Percentiles rank a stretch among this genome's conserved stretches.
Evolutionary conservation across 2,113 vertebrate species (phyloP).

Genomic region (Stigmatopora argus): DNA sequence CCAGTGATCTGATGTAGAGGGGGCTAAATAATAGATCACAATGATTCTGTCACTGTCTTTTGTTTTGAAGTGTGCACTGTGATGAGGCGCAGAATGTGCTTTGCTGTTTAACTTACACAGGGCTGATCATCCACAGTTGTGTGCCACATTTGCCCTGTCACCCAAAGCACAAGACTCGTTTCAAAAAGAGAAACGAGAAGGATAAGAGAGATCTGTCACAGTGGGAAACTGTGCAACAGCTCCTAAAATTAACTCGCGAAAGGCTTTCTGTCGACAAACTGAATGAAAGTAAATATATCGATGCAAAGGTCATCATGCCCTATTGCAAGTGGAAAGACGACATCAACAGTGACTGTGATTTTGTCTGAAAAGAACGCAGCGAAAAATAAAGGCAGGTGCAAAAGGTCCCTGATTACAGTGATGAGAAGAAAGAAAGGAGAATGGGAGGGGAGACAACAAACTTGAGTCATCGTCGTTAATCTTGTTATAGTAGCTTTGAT

Average conservation of each 20-base stretch:
- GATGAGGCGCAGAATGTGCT: conserved; percentile 59
- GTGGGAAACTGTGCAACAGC: conserved; percentile 22
- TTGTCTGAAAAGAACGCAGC: conserved; percentile 46
- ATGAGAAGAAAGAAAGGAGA: conserved; percentile 41
- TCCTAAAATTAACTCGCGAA: conserved; percentile 55
- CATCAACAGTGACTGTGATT: conserved; percentile 53
- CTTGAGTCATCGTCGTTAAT: conserved; percentile 84
- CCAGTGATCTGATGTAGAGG: conserved; percentile 61
- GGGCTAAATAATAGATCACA: conserved; percentile 75
- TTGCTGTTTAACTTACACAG: conserved; percentile 64
- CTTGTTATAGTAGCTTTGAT: conserved; percentile 83
- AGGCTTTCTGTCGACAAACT: conserved; percentile 41
- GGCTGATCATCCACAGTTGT: conserved; percentile 42
- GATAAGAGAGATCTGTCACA: conserved; percentile 56
- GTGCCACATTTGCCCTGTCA: conserved; percentile 57
- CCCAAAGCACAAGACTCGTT: conserved; percentile 39
- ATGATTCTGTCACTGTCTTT: conserved; percentile 58
- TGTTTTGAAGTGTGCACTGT: conserved; percentile 58
- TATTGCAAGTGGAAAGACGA: conserved; percentile 45
- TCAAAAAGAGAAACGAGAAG: conserved; percentile 31
- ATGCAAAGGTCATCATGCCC: conserved; percentile 47
- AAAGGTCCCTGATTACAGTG: conserved; percentile 49
- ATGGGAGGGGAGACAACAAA: conserved; percentile 65
- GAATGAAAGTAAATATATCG: conserved; percentile 42
- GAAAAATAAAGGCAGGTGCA: conserved; percentile 43